phyloP scores from a whole-genome alignment of 2,113 vertebrate genomes.

The Sinocyclocheilus maitianheensis region DNA sequence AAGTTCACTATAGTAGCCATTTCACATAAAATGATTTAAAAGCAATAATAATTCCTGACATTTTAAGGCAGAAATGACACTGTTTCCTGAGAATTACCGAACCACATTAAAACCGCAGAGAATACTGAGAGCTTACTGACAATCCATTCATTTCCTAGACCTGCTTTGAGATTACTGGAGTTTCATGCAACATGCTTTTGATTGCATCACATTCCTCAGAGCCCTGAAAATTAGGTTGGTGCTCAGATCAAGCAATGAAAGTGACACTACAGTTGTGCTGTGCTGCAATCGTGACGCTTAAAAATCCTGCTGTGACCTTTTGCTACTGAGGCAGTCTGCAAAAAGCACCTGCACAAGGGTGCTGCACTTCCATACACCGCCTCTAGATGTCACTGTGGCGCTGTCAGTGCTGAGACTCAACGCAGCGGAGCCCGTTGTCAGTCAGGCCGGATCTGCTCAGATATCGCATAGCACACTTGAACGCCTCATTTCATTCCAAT shows the following conservation, averaged over 20 bases:
- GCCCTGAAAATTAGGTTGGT: slow-evolving; percentile 69
- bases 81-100: background rate
- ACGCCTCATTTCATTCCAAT: slow-evolving; percentile 69
- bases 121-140: slow-evolving; percentile 52
- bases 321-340: background rate
- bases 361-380: slow-evolving; percentile 27
- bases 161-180: slow-evolving; percentile 56
- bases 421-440: slow-evolving; percentile 38
- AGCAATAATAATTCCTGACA: background rate
- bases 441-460: slow-evolving; percentile 53
- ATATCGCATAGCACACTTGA: slow-evolving; percentile 62
- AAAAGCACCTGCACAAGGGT: slow-evolving; percentile 65
- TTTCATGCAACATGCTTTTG: slow-evolving; percentile 57
- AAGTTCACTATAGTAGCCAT: background rate
- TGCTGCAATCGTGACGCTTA: slow-evolving; percentile 55
- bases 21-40: background rate
- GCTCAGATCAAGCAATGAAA: slow-evolving; percentile 68
- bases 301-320: slow-evolving; percentile 44
- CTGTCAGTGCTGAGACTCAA: slow-evolving; percentile 45
- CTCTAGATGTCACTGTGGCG: slow-evolving; percentile 80
- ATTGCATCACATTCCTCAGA: slow-evolving; percentile 66
- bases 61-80: background rate
- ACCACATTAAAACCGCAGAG: background rate
- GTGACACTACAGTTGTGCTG: slow-evolving; percentile 59
- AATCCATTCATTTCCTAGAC: slow-evolving; percentile 53